Conservation (phyloP, 2,888 invertebrate genomes). For the Busseola fusca region DNA sequence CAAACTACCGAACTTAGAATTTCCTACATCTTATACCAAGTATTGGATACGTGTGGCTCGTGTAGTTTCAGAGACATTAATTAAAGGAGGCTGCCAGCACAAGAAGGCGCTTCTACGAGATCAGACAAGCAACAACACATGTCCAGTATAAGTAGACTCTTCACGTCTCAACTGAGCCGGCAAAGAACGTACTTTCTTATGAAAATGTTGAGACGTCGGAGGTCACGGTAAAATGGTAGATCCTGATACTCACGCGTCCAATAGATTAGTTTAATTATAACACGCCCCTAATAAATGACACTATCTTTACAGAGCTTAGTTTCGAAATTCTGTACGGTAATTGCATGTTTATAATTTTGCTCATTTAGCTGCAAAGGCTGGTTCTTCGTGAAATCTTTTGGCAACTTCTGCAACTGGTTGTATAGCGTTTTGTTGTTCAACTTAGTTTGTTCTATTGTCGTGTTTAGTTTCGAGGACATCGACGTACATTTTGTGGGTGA, state of each 20-base stretch:
- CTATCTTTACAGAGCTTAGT: slow-evolving; percentile 66
- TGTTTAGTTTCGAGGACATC: background rate
- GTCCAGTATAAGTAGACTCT: slow-evolving; percentile 74
- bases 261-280: slow-evolving; percentile 82
- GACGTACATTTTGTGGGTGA: background rate
- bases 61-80: slow-evolving; percentile 83
- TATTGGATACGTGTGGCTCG: slow-evolving; percentile 75
- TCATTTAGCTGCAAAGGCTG: slow-evolving; percentile 12
- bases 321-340: slow-evolving; percentile 50
- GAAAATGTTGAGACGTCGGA: slow-evolving; percentile 51
- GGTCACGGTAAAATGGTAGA: slow-evolving; percentile 68
- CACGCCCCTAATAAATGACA: slow-evolving; percentile 74
- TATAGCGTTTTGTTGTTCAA: background rate
- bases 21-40: slow-evolving; percentile 74
- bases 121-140: slow-evolving; percentile 76
- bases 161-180: slow-evolving; percentile 57
- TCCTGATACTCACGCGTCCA: slow-evolving; percentile 73
- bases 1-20: slow-evolving; percentile 73
- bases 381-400: slow-evolving; percentile 12
- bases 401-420: background rate
- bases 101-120: slow-evolving; percentile 83
- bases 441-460: background rate
- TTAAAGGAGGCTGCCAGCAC: slow-evolving; percentile 85
- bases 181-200: slow-evolving; percentile 54
- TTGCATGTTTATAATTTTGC: slow-evolving; percentile 47